These are phyloP conservation scores for Caenorhabditis afra DNA, from an alignment of 2,888 invertebrate species.

Conservation along the genomic window DNA sequence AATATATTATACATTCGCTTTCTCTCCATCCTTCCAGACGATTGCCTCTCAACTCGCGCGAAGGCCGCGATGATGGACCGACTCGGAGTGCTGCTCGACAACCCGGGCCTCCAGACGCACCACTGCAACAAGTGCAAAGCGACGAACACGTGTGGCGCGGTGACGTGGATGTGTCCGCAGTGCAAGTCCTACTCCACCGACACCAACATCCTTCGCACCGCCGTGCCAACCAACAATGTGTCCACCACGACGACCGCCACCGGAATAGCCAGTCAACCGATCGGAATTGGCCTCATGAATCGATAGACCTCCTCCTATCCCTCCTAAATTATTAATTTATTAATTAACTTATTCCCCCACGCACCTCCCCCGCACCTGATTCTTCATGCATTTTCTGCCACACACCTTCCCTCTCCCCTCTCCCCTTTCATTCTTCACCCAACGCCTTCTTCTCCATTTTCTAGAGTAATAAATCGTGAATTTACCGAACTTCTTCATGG, in stretches of 20 bases:
- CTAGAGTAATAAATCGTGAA: too few relatives aligned
- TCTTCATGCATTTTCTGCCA: too few relatives aligned
- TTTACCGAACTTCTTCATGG: too few relatives aligned
- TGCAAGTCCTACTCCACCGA: slow-evolving; percentile 79
- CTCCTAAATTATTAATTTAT: too few relatives aligned
- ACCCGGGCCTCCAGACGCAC: slow-evolving; percentile 77
- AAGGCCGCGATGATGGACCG: slow-evolving; percentile 80
- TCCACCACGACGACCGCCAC: slow-evolving; percentile 19
- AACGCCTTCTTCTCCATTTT: too few relatives aligned
- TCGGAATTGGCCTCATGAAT: neutral
- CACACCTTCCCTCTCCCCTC: too few relatives aligned
- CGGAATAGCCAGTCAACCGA: neutral
- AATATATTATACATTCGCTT: neutral
- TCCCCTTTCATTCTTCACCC: too few relatives aligned
- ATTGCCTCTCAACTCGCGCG: slow-evolving; percentile 79
- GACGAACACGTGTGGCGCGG: slow-evolving; percentile 69
- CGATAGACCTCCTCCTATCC: neutral
- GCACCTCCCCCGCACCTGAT: too few relatives aligned
- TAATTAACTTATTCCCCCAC: too few relatives aligned
- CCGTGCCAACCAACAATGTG: slow-evolving; percentile 31
- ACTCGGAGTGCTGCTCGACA: slow-evolving; percentile 72
- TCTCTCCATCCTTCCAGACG: slow-evolving; percentile 71
- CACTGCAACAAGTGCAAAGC: slow-evolving; percentile 77
- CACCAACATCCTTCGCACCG: slow-evolving; percentile 59
- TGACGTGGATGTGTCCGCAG: slow-evolving; percentile 79